Conservation (phyloP, 2,113 vertebrate genomes). For the Prionailurus bengalensis region DNA sequence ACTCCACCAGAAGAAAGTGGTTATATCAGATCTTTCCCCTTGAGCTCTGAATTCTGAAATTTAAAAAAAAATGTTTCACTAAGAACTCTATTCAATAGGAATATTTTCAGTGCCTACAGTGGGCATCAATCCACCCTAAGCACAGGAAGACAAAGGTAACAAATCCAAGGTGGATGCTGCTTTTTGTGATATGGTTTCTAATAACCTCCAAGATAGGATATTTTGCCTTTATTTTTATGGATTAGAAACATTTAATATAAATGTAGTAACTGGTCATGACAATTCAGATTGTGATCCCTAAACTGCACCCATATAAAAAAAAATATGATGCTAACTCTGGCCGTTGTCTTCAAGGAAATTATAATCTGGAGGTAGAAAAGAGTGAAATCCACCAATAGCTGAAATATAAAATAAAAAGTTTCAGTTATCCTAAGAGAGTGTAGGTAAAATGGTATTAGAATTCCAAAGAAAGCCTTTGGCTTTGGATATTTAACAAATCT, state of each 20-base stretch:
- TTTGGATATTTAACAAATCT: neutral
- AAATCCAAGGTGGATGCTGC: neutral
- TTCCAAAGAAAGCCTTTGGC: neutral
- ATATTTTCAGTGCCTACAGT: neutral
- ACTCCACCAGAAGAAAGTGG: neutral
- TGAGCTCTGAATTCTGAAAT: slow-evolving; percentile 19
- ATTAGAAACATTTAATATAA: neutral
- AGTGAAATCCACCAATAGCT: neutral
- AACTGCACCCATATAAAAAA: neutral
- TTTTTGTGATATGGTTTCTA: neutral
- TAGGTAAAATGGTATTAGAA: neutral
- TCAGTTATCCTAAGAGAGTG: neutral
- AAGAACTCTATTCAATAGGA: neutral
- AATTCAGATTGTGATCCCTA: neutral
- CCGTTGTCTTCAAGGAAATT: slow-evolving; percentile 12
- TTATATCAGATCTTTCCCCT: neutral
- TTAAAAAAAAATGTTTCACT: neutral
- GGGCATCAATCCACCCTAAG: neutral
- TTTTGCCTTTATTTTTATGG: neutral
- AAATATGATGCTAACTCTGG: neutral
- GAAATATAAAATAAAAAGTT: neutral
- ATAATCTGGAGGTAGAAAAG: neutral
- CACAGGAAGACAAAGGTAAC: neutral
- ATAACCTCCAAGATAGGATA: neutral
- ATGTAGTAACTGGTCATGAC: neutral